Conservation (phyloP, 2,888 invertebrate species). For the Crocallis elinguaria region DNA sequence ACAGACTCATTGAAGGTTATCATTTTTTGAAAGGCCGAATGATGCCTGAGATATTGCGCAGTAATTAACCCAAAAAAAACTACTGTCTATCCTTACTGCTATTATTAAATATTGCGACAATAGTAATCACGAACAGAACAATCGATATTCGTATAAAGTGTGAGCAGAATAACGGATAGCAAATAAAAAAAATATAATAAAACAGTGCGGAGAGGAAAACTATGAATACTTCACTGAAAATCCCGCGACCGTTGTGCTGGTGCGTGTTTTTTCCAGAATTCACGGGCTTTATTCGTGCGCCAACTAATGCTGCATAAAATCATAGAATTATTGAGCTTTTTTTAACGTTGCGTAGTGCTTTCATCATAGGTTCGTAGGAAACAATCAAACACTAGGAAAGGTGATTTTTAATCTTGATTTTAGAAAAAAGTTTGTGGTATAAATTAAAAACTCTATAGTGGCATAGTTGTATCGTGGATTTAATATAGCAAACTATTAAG, state of each 20-base stretch:
- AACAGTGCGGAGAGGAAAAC: constrained; percentile 30
- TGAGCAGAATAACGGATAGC: constrained; percentile 19
- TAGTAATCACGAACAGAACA: constrained; percentile 15
- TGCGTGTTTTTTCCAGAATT: constrained; percentile 45
- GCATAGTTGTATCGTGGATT: too few species aligned
- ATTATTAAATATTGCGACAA: neutral
- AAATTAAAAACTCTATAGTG: too few species aligned
- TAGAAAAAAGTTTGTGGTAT: too few species aligned
- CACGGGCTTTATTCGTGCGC: constrained; percentile 41
- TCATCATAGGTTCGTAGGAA: neutral
- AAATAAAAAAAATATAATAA: constrained; percentile 36
- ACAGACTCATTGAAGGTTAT: too few species aligned
- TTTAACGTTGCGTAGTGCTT: neutral
- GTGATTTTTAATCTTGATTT: too few species aligned
- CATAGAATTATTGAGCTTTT: too few species aligned
- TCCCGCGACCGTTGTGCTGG: constrained; percentile 25
- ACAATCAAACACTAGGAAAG: too few species aligned
- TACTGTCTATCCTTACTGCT: neutral
- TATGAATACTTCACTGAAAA: constrained; percentile 40
- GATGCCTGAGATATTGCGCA: too few species aligned
- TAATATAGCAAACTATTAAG: too few species aligned
- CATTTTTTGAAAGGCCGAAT: too few species aligned
- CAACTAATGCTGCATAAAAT: constrained; percentile 44
- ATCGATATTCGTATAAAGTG: constrained; percentile 24
- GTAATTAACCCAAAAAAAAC: neutral